Percentiles rank a stretch among this genome's conserved stretches.
These are phyloP conservation scores for Andrena fulva DNA, from an alignment of 2,888 invertebrate genomes.

Conservation along the genomic window DNA sequence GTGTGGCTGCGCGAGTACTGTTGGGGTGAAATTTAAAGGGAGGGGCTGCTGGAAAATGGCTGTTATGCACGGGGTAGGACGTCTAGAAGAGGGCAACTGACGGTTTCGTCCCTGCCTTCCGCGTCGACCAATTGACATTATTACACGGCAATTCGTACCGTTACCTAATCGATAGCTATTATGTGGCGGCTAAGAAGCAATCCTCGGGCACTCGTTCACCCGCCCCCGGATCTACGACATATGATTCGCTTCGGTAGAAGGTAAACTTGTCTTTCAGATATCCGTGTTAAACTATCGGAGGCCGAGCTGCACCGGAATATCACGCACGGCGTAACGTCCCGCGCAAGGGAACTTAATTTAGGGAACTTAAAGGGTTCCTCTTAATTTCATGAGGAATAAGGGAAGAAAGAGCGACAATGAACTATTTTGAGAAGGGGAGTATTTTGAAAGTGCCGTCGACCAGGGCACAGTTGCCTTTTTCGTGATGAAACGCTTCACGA, in stretches of 20 bases:
- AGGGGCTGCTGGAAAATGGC: slow-evolving; percentile 84
- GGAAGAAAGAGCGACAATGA: background rate
- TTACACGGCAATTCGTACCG: slow-evolving; percentile 75
- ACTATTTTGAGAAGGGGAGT: background rate
- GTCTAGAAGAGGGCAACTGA: slow-evolving; percentile 79
- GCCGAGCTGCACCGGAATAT: background rate
- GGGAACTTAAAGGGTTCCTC: no score
- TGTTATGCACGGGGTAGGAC: slow-evolving; percentile 81
- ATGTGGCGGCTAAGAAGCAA: slow-evolving; percentile 77
- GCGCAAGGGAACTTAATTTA: background rate
- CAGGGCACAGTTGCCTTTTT: background rate
- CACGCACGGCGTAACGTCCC: background rate
- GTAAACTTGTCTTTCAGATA: slow-evolving; percentile 67
- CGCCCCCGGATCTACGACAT: slow-evolving; percentile 72
- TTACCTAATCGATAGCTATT: slow-evolving; percentile 79
- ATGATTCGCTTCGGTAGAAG: slow-evolving; percentile 71
- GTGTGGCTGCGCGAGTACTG: slow-evolving; percentile 34
- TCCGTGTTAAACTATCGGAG: background rate
- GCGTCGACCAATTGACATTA: slow-evolving; percentile 77
- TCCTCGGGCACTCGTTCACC: slow-evolving; percentile 73
- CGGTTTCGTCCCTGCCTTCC: slow-evolving; percentile 73
- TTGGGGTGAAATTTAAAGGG: slow-evolving; percentile 80
- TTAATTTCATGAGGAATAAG: background rate
- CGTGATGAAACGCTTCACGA: background rate
- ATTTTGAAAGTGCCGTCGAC: background rate